Base-by-base conservation (phyloP, 2,113 vertebrate genomes). In the Paraplagusia blochii region DNA sequence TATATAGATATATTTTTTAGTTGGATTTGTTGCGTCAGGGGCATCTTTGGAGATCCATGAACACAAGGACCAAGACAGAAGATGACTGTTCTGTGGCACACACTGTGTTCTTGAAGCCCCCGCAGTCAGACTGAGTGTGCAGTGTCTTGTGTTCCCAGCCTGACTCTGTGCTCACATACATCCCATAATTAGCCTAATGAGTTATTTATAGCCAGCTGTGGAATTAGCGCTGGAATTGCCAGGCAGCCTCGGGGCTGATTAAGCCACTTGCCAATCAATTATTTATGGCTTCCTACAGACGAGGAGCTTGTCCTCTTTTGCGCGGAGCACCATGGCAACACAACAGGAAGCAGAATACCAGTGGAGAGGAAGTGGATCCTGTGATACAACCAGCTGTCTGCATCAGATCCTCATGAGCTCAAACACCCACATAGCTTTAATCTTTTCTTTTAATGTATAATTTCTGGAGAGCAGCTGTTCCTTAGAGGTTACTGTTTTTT, bases 241-340 rank as follows among this genome's bases (percentile, higher is more conserved):
- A 76, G 74, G 73, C 82, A 65, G 77, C 86, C 81, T 69, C 69
- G 22, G 73, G 84, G 68, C 82, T 85, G 78, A 85, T 90, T 87
- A 86, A 85, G 81, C 86, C 72, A 85, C 87, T 86, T 84, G 84
- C 81, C 87, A 87, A 85, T 90, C 88, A 88, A 86, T 89, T 89
- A 89, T 90, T 85, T 86, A 88, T 81, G 85, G 83, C 74, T 85
- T 88, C 86, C 82, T 83, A 82, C 67, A 88, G 84, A 84, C 78
- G 76, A 79, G 77, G 79, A 76, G 82, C 84, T 86, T 87, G 81
- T 88, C 81, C 85, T 77, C 83, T 76, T 88, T 85, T 88, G 86
- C 83, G 55, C 72, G 72, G 66, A 66, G 74, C 73, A 36, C 83
- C 83, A 90, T 90, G 81, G 86, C 80, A 90, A 88, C 89, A 89